A percentile compares a stretch with the other conserved stretches of the same genome.
phyloP scores from a whole-genome alignment of 2,888 invertebrate genomes.

The Coleophora deauratella region DNA sequence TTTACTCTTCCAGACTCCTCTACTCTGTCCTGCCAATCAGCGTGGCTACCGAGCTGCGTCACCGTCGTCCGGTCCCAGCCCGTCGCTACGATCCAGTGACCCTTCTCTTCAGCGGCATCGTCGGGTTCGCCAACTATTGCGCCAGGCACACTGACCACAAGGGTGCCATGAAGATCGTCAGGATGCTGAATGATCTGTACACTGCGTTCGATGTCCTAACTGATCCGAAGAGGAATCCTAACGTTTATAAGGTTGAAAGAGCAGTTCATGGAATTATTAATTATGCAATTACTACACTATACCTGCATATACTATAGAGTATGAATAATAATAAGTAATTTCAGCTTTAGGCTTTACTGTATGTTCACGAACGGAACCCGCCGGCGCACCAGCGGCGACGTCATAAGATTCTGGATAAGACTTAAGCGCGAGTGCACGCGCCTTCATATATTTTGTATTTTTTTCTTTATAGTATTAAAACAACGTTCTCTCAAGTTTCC shows the following conservation, averaged over 20 bases:
- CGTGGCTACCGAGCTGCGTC: constrained; percentile 95
- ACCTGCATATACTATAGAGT: no score
- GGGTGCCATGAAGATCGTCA: constrained; percentile 97
- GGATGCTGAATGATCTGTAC: constrained; percentile 94
- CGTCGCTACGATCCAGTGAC: constrained; percentile 92
- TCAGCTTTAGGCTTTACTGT: not conserved
- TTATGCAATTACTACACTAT: no score
- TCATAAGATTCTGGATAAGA: no score
- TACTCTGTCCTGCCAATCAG: constrained; percentile 96
- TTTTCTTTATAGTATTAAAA: no score
- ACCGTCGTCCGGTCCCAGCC: constrained; percentile 92
- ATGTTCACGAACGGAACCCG: no score
- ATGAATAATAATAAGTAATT: no score
- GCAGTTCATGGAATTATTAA: not conserved
- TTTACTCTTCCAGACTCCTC: constrained; percentile 78
- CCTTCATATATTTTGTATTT: no score
- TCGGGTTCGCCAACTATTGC: constrained; percentile 93
- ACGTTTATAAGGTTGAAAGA: constrained; percentile 89
- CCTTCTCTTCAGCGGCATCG: constrained; percentile 91
- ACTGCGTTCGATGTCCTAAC: constrained; percentile 95
- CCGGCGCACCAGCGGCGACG: no score
- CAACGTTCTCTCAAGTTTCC: no score
- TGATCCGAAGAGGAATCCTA: constrained; percentile 92
- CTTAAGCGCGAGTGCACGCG: no score
- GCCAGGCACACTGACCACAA: constrained; percentile 91